Evolutionary conservation across 2,113 vertebrate genomes (phyloP), one percentile per base, ranked within the genome.

Genomic region (Crotalus horridus): DNA sequence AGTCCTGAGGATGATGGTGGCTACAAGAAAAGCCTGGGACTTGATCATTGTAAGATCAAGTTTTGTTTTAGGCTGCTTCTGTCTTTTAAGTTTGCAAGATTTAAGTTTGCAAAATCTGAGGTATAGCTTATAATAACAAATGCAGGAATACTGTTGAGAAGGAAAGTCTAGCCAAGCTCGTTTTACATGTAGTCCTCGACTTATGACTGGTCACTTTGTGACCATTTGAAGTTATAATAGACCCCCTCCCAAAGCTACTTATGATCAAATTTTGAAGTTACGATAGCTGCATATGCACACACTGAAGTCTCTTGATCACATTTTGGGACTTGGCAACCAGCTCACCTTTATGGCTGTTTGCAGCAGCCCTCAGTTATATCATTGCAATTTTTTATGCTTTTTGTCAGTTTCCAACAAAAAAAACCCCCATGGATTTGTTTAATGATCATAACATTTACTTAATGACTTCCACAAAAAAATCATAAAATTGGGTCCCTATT

Each of bases 1-100:
- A 97, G 96, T 94, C 97, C 94, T 87, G 97, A 98, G 12, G 98
- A 98, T 7, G 98, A 98, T 15, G 98, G 98, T 87, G 85, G 98
- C 20, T 98, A 98, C 55, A 99, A 98, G 97, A 98, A 97, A 94
- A 97, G 97, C 20, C 87, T 97, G 20, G 98, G 98, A 64, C 93
- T 99, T 91, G 98, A 96, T 93, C 98, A 98, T 96, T 99, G 99
- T 97, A 95, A 90, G 46, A 89, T 21, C 55, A 5, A 51, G 56
- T 85, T 85, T 17, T 51, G 4, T 15, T 53, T 74, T 88, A 17
- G 53, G 20, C 10, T 23, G 21, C 11, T n/a, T 85, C 54, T 26
- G 9, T 2, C 51, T 43, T 74, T 20, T 88, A 20, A 0, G 39
- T 53, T n/a, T 39, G 1, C 61, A n/a, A 69, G 53, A 58, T 33